phyloP scores from a whole-genome alignment of 2,113 vertebrate genomes.

The Delphinus delphis region DNA sequence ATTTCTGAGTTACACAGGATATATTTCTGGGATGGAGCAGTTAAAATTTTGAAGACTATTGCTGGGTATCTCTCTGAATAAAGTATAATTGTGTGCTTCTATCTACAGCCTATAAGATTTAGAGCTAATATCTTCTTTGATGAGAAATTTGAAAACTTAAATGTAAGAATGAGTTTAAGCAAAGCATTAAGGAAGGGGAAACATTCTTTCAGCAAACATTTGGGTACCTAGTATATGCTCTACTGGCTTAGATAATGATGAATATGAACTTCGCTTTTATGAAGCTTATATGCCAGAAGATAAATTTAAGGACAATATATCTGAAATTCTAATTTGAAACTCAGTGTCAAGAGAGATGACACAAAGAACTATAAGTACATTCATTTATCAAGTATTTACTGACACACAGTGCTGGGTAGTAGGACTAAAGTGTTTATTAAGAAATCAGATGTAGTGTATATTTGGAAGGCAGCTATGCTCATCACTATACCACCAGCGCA shows the following conservation, averaged over 20 bases:
- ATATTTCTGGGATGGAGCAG: not conserved
- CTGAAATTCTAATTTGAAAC: conserved; percentile 8
- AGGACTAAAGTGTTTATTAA: not conserved
- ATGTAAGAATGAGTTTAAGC: conserved; percentile 22
- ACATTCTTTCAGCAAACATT: not conserved
- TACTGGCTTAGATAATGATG: not conserved
- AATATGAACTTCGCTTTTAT: conserved; percentile 19
- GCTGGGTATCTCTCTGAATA: not conserved
- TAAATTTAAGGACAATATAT: not conserved
- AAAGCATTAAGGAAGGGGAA: not conserved
- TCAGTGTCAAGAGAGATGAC: conserved; percentile 20
- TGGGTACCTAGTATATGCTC: not conserved
- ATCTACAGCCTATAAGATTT: not conserved
- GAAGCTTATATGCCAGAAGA: not conserved
- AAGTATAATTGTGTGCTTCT: conserved; percentile 26
- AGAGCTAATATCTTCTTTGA: not conserved
- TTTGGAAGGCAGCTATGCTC: not conserved
- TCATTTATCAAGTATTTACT: not conserved
- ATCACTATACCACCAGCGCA: not conserved
- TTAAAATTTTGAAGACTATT: conserved; percentile 42
- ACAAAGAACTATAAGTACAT: not conserved
- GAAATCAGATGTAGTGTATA: not conserved
- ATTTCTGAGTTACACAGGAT: conserved; percentile 26
- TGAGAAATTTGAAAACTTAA: conserved; percentile 40
- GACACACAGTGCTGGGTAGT: not conserved